Evolutionary conservation across 2,113 vertebrate genomes (phyloP).

Genomic region (Madoqua kirkii): DNA sequence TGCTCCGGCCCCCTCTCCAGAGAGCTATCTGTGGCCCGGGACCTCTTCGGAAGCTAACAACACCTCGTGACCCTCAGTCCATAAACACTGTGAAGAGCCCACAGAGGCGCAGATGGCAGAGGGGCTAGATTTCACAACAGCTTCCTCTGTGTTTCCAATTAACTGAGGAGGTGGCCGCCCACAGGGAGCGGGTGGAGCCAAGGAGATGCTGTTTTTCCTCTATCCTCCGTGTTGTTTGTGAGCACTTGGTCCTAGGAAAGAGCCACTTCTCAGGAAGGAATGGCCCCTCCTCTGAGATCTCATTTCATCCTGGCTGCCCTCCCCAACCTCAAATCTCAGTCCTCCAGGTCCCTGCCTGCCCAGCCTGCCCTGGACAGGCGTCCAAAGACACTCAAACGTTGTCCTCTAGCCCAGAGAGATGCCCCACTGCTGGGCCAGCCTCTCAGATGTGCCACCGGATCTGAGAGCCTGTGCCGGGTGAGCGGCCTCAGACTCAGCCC

Average conservation of each 20-base stretch:
- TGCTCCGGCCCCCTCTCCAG: background rate
- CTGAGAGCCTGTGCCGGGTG: background rate
- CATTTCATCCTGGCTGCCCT: background rate
- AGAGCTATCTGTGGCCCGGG: background rate
- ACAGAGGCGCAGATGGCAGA: background rate
- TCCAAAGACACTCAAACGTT: background rate
- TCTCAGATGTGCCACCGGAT: slow-evolving; percentile 19
- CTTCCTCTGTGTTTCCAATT: slow-evolving; percentile 46
- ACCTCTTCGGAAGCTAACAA: slow-evolving; percentile 30
- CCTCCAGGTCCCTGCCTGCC: background rate
- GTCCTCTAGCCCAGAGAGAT: background rate
- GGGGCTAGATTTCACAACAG: slow-evolving; percentile 57
- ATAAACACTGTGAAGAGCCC: slow-evolving; percentile 52
- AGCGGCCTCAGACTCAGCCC: background rate
- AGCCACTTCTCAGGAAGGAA: background rate
- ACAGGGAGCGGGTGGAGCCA: background rate
- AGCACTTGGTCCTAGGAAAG: slow-evolving; percentile 25
- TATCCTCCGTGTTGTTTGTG: slow-evolving; percentile 39
- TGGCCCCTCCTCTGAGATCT: background rate
- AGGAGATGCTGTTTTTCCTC: background rate
- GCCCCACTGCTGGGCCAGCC: background rate
- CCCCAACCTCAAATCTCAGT: background rate
- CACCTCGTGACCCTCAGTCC: slow-evolving; percentile 62
- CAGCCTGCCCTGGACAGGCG: background rate
- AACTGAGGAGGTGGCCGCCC: slow-evolving; percentile 12